These are phyloP conservation scores for Myotis planiceps DNA, from an alignment of 2,797 vertebrate genomes.

Conservation along the genomic window DNA sequence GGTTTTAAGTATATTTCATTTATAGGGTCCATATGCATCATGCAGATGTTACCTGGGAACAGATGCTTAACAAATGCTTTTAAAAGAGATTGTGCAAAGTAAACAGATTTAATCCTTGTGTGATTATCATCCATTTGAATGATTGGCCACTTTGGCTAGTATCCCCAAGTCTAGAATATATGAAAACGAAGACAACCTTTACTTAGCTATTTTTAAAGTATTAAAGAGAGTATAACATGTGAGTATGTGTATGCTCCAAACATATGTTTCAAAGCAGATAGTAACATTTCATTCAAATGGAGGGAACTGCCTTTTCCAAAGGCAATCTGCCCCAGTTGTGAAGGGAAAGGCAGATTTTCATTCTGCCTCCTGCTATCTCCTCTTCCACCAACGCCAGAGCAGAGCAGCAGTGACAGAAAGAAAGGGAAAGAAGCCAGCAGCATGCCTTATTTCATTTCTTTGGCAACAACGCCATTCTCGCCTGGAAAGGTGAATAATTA, in stretches of 20 bases:
- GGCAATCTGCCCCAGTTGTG: neutral
- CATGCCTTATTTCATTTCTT: constrained; percentile 27
- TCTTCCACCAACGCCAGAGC: neutral
- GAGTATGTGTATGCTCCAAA: neutral
- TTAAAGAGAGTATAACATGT: neutral
- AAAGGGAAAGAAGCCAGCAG: neutral
- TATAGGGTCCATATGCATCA: neutral
- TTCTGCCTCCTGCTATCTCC: neutral
- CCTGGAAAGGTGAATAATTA: constrained; percentile 65
- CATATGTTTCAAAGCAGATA: neutral
- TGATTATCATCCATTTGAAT: constrained; percentile 4
- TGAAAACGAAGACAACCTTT: neutral
- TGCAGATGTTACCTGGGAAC: neutral
- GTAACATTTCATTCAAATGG: neutral
- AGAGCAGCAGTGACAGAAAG: neutral
- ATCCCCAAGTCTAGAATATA: neutral
- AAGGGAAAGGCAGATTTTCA: neutral
- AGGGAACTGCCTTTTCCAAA: neutral
- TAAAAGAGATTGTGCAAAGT: neutral
- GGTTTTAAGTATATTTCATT: neutral
- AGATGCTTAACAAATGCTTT: neutral
- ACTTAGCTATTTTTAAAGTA: constrained; percentile 22
- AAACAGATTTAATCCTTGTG: neutral
- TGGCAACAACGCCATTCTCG: neutral
- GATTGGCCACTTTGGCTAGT: neutral